Evolutionary conservation across 2,113 vertebrate genomes (phyloP).

Genomic region (Oceanites oceanicus): DNA sequence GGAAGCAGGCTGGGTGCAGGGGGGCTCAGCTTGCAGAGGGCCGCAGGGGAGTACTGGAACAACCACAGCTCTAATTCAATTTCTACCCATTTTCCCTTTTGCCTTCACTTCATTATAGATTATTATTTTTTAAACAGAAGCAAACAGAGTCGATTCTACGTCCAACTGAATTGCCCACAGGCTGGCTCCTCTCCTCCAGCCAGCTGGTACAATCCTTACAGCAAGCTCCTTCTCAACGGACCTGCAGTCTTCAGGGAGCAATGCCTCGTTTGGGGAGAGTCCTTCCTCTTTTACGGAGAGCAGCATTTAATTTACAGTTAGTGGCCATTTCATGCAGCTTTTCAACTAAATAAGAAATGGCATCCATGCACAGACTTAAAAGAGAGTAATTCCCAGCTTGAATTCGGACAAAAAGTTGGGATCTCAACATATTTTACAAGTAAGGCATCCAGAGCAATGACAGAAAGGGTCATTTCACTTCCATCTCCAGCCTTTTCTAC

Average conservation of each 20-base stretch:
- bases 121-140: slow-evolving; percentile 51
- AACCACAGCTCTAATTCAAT: slow-evolving; percentile 44
- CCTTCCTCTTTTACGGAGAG: not conserved
- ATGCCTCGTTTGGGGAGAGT: not conserved
- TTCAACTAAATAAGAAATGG: not conserved
- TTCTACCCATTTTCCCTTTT: slow-evolving; percentile 43
- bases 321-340: not conserved
- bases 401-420: not conserved
- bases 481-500: not conserved
- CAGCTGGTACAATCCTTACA: not conserved
- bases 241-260: not conserved
- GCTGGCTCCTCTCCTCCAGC: slow-evolving; percentile 16
- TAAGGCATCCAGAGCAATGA: not conserved
- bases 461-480: not conserved
- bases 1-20: not conserved
- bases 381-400: not conserved
- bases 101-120: slow-evolving; percentile 51
- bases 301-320: slow-evolving; percentile 9
- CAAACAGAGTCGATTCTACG: slow-evolving; percentile 27
- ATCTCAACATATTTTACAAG: not conserved
- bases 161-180: not conserved
- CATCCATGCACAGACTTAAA: not conserved
- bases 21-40: not conserved
- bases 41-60: not conserved
- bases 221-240: not conserved